These are phyloP conservation scores for Paramormyrops hopkinsi DNA, from an alignment of 2,797 vertebrate species.

Conservation along the genomic window DNA sequence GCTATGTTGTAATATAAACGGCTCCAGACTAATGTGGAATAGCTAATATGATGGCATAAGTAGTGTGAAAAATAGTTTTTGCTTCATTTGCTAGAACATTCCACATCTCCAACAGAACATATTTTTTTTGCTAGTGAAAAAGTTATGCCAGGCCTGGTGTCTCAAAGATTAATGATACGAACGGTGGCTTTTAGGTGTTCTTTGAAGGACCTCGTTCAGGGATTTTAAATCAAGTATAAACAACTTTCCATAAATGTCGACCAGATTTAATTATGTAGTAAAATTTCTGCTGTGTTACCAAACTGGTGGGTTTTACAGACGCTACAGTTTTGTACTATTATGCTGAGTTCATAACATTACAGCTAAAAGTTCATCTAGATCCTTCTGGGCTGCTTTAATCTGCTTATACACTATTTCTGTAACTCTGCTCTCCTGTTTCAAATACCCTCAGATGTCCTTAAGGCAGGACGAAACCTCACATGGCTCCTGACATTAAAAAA, in stretches of 20 bases:
- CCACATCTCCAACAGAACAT: neutral
- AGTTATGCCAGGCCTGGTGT: neutral
- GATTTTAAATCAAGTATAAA: neutral
- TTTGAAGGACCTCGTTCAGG: neutral
- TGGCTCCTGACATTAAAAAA: neutral
- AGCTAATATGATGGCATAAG: neutral
- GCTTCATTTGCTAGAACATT: slow-evolving; percentile 1
- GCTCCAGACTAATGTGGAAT: neutral
- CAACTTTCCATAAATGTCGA: slow-evolving; percentile 2
- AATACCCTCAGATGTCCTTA: neutral
- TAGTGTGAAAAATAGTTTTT: neutral
- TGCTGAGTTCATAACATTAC: neutral
- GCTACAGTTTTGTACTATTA: neutral
- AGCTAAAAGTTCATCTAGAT: neutral
- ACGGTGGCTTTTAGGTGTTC: neutral
- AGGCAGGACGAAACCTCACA: neutral
- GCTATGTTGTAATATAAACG: neutral
- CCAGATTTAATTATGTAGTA: neutral
- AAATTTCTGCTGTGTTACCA: slow-evolving; percentile 13
- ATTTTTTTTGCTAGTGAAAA: neutral
- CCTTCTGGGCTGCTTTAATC: neutral
- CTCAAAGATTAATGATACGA: slow-evolving; percentile 5
- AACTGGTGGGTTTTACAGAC: neutral
- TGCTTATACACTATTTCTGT: slow-evolving; percentile 6
- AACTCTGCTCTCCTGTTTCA: neutral